Evolutionary conservation across 2,797 vertebrate genomes (phyloP).

Genomic region (Capromys pilorides): DNA sequence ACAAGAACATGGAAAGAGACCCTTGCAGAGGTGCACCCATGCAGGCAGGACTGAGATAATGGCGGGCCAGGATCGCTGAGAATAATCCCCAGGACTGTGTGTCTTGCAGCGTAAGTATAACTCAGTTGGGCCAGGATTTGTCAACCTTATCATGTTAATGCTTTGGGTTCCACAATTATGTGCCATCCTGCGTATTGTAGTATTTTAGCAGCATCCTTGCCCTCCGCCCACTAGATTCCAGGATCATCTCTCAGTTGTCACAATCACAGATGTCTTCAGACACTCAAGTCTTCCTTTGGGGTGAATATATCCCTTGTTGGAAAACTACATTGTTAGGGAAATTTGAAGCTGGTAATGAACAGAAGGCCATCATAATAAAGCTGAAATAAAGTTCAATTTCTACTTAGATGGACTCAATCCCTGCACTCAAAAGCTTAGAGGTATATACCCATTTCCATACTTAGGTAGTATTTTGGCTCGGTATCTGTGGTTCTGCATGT

Average conservation of each 20-base stretch:
- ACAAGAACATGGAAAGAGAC: neutral
- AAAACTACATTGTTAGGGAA: neutral
- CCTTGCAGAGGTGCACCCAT: neutral
- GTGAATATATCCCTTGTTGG: neutral
- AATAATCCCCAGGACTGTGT: neutral
- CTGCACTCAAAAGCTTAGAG: neutral
- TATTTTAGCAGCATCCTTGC: neutral
- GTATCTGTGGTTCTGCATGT: neutral
- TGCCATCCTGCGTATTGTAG: too few relatives aligned
- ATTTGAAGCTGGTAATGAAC: neutral
- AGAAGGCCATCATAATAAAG: neutral
- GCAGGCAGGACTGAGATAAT: neutral
- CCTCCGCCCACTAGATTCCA: neutral
- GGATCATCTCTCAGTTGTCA: neutral
- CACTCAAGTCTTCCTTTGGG: neutral
- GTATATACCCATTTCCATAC: neutral
- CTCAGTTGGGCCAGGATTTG: neutral
- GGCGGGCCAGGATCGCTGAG: neutral
- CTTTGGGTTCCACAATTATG: neutral
- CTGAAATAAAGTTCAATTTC: neutral
- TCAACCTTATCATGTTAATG: neutral
- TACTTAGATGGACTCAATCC: neutral
- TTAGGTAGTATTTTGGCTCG: neutral
- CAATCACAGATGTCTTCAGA: neutral
- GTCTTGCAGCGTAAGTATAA: neutral